Conservation (phyloP, 53 echinoderm and acorn worm species). For the Paelopatides confundens region DNA sequence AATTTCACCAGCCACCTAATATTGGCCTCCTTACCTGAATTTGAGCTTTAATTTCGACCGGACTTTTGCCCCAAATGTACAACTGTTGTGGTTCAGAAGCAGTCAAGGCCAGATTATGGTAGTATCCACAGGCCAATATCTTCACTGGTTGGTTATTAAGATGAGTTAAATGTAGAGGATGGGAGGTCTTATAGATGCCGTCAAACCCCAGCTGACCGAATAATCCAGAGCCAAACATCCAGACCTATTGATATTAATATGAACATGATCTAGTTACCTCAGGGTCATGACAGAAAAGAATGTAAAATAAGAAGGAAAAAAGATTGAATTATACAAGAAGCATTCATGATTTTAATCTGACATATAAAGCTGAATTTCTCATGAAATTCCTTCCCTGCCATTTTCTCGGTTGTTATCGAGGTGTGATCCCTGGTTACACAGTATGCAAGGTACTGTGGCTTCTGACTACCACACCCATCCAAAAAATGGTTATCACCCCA, state of each 20-base stretch:
- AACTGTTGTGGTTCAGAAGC: conserved; percentile 71
- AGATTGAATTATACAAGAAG: no score
- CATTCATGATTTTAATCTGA: no score
- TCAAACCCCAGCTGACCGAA: conserved; percentile 93
- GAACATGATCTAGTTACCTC: no score
- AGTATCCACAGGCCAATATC: conserved; percentile 81
- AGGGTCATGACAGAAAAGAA: no score
- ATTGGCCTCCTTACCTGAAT: conserved; percentile 64
- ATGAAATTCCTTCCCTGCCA: no score
- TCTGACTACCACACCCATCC: no score
- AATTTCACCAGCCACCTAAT: background rate
- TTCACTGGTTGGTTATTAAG: conserved; percentile 63
- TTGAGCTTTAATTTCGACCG: conserved; percentile 76
- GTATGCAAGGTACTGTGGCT: no score
- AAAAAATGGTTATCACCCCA: no score
- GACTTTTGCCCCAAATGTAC: conserved; percentile 93
- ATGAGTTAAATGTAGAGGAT: conserved; percentile 59
- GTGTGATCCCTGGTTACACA: no score
- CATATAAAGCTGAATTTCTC: no score
- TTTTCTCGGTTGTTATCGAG: no score
- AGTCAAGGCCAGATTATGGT: conserved; percentile 78
- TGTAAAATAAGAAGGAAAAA: no score
- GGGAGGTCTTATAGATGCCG: conserved; percentile 61
- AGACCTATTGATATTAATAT: conserved; percentile 41
- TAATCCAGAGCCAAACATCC: conserved; percentile 80